Base-by-base conservation (phyloP, 2,888 invertebrate species). In the Dynastes tityus region DNA sequence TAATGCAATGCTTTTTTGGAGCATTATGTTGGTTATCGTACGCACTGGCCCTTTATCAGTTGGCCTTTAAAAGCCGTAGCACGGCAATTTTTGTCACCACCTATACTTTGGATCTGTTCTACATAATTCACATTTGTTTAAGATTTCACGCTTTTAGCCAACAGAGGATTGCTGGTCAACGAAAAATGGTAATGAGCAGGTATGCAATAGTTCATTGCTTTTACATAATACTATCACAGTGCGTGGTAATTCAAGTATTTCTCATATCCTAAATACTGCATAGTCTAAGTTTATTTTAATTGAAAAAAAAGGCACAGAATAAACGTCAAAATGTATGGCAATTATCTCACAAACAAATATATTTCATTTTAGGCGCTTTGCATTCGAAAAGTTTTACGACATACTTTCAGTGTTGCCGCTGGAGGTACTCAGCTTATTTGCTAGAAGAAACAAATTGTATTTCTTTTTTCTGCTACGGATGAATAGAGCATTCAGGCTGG, bases 51-150 rank as follows among this genome's bases (percentile, higher is more conserved):
- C 55, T 71, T 40, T 81, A 82, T 45, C 81, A 82, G 22, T 37
- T 80, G 29, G 82, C 81, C 22, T 82, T 81, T 77, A 64, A 76
- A 63, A 45, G 79, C n/a, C 78, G 79, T 70, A 53, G 58, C 11
- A 49, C 67, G 2, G 16, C 27, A 1, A 29, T 81, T 8, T 78
- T 79, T 29, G 51, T 70, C 11, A 61, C 71, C 29, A 78, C 81
- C 1, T 83, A 83, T 53, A 22, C 74, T 6, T 70, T 82, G 13
- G 84, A 84, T 77, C n/a, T 81, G 0, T 9, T 80, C 1, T 82
- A 83, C 55, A 13, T 82, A 1, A 5, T 81, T 9, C 80, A 81
- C 22, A 49, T 83, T 22, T 76, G 79, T 73, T 16, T 78, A 5
- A 80, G 75, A 58, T 83, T 83, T 76, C 73, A 79, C 11, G 75